Evolutionary conservation across 2,797 vertebrate genomes (phyloP).

Genomic region (Pseudomugil tenellus): DNA sequence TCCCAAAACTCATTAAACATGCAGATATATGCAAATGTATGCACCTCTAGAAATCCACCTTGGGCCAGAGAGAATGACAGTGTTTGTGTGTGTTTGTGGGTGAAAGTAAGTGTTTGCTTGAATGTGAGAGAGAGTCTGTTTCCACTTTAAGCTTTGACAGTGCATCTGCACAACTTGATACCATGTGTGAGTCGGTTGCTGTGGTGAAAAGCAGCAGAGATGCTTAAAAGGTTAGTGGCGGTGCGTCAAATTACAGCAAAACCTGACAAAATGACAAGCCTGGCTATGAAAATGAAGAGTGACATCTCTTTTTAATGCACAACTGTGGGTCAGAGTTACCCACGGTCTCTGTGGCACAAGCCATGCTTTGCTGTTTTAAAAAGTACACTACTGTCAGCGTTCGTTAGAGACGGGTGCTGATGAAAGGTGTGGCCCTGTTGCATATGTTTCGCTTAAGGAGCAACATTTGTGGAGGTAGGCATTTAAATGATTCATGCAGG

Average conservation of each 20-base stretch:
- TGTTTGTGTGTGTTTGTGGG: slow-evolving; percentile 40
- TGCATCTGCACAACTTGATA: slow-evolving; percentile 43
- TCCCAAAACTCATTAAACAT: slow-evolving; percentile 83
- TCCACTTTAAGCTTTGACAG: slow-evolving; percentile 48
- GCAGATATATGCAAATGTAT: slow-evolving; percentile 84
- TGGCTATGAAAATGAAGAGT: slow-evolving; percentile 10
- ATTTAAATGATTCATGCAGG: background rate
- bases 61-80: slow-evolving; percentile 77
- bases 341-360: background rate
- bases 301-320: background rate
- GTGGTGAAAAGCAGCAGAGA: slow-evolving; percentile 25
- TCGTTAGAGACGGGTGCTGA: background rate
- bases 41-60: slow-evolving; percentile 85
- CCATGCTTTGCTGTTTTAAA: background rate
- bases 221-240: slow-evolving; percentile 11
- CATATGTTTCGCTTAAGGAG: background rate
- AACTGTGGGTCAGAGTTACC: background rate
- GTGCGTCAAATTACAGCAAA: background rate
- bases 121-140: slow-evolving; percentile 44
- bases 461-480: background rate
- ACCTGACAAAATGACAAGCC: slow-evolving; percentile 13
- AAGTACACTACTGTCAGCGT: background rate
- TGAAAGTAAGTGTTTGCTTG: slow-evolving; percentile 50
- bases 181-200: slow-evolving; percentile 28
- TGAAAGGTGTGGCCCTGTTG: background rate